phyloP scores from a whole-genome alignment of 2,797 vertebrate genomes.

The Lophius americanus region DNA sequence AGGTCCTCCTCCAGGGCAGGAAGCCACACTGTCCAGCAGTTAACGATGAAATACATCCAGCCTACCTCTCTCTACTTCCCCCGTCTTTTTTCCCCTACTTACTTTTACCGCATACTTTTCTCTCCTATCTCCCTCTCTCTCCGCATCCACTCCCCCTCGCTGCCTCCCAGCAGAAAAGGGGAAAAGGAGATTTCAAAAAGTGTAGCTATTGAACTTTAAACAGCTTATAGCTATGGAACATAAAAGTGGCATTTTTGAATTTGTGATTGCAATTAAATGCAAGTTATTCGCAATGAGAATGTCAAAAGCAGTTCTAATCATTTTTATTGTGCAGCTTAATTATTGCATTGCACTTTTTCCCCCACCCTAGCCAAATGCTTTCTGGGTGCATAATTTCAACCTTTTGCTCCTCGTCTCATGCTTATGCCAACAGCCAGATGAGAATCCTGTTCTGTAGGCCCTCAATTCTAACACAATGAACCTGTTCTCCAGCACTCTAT shows the following conservation, averaged over 20 bases:
- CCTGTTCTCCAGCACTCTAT: conserved; percentile 65
- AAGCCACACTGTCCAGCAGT: conserved; percentile 62
- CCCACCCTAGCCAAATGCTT: conserved; percentile 78
- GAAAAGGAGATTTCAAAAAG: conserved; percentile 82
- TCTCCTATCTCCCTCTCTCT: conserved; percentile 51
- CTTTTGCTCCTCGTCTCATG: conserved; percentile 73
- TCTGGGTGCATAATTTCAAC: conserved; percentile 81
- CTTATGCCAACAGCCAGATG: conserved; percentile 78
- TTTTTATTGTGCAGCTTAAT: conserved; percentile 87
- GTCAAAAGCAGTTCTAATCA: conserved; percentile 89
- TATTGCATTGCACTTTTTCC: conserved; percentile 80
- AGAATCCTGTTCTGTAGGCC: conserved; percentile 65
- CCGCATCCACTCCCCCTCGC: conserved; percentile 43
- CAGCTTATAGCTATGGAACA: conserved; percentile 85
- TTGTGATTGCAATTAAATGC: conserved; percentile 88
- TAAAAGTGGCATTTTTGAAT: conserved; percentile 88
- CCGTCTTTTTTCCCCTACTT: conserved; percentile 37
- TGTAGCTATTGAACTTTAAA: conserved; percentile 87
- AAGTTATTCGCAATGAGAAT: conserved; percentile 86
- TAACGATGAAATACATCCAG: conserved; percentile 61
- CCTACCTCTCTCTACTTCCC: conserved; percentile 18
- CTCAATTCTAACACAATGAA: conserved; percentile 68
- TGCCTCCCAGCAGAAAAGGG: conserved; percentile 76
- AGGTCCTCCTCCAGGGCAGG: conserved; percentile 75
- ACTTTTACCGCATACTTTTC: conserved; percentile 53